Evolutionary conservation across 2,797 vertebrate species (phyloP).

Genomic region (Periophthalmus magnuspinnatus): DNA sequence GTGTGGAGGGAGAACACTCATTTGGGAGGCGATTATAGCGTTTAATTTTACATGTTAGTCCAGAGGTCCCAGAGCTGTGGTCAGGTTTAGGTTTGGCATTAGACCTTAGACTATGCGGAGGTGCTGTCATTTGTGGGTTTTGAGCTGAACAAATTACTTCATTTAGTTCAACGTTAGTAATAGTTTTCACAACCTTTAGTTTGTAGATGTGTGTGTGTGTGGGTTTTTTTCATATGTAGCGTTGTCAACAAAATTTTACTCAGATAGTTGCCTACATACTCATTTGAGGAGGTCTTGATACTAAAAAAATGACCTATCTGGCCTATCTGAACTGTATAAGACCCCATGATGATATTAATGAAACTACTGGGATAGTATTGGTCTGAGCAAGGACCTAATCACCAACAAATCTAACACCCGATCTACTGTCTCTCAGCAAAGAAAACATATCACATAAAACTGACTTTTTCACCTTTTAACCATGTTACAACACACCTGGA

Average conservation of each 20-base stretch:
- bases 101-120: not conserved
- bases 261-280: not conserved
- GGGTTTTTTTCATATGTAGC: not conserved
- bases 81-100: not conserved
- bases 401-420: no score
- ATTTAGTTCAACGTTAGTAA: not conserved
- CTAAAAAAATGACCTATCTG: no score
- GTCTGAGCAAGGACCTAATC: no score
- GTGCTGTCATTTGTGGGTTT: conserved; percentile 2
- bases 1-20: conserved; percentile 41
- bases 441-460: no score
- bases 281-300: not conserved
- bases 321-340: no score
- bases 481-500: no score
- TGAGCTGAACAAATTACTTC: not conserved
- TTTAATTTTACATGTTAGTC: conserved; percentile 25
- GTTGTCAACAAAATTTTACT: not conserved
- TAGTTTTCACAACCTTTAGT: not conserved
- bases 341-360: no score
- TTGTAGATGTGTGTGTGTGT: not conserved
- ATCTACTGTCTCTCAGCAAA: no score
- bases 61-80: conserved; percentile 7
- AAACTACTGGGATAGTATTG: no score
- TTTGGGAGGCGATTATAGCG: conserved; percentile 35
- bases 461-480: no score